These are phyloP conservation scores for Graptemys geographica DNA, from an alignment of 2,797 vertebrate species.

Conservation along the genomic window DNA sequence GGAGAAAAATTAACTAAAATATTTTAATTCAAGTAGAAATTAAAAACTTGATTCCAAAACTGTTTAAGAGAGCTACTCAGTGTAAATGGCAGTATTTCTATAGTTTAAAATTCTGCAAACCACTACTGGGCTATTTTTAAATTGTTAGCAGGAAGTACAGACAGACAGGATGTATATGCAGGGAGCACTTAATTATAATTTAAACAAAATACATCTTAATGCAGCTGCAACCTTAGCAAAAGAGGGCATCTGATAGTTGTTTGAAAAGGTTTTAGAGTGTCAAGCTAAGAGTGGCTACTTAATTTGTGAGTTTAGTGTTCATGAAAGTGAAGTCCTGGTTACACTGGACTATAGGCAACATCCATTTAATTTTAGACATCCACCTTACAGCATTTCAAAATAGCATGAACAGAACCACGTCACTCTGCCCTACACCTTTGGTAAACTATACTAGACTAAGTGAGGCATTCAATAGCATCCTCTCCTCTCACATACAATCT, in stretches of 20 bases:
- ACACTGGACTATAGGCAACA: not conserved
- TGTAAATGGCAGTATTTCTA: not conserved
- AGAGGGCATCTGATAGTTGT: not conserved
- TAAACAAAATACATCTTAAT: not conserved
- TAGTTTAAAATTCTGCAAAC: not conserved
- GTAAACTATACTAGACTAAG: not conserved
- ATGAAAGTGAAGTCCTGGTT: not conserved
- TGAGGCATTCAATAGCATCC: not conserved
- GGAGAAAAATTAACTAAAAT: not conserved
- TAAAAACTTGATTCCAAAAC: not conserved
- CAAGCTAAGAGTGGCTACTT: not conserved
- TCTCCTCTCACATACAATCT: not conserved
- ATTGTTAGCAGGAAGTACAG: not conserved
- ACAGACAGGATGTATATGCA: not conserved
- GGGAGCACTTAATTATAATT: not conserved
- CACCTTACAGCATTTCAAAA: not conserved
- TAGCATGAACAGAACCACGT: not conserved
- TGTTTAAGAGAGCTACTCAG: not conserved
- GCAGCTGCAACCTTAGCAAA: not conserved
- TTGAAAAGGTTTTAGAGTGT: not conserved
- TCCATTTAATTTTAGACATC: not conserved
- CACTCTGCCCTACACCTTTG: not conserved
- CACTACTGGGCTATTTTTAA: not conserved
- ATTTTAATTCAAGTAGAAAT: not conserved
- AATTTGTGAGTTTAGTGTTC: not conserved